A percentile compares a stretch with the other conserved stretches of the same genome.
Conservation (phyloP, 1,140 invertebrate species). For the Aphaenogaster ashmeadi region DNA sequence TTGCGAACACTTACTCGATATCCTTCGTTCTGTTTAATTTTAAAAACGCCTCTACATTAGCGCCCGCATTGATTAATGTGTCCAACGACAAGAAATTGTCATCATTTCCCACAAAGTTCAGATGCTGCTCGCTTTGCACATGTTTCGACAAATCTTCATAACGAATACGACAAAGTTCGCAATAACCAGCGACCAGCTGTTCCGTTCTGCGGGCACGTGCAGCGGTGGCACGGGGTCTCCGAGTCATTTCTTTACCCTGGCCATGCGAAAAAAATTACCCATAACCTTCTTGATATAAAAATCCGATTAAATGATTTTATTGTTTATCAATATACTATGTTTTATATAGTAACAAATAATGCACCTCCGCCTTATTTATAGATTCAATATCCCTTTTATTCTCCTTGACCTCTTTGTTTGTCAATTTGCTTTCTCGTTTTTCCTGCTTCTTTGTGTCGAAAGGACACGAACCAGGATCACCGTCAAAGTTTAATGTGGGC, state of each 20-base stretch:
- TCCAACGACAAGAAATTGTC: conserved; percentile 91
- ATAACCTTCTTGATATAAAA: neutral
- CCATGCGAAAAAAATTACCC: conserved; percentile 33
- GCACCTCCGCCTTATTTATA: conserved; percentile 80
- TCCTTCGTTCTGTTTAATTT: conserved; percentile 86
- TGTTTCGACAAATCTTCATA: conserved; percentile 90
- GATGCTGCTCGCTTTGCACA: conserved; percentile 91
- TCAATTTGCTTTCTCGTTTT: conserved; percentile 71
- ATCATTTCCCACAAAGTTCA: conserved; percentile 91
- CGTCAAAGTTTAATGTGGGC: conserved; percentile 86
- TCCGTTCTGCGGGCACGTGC: conserved; percentile 87
- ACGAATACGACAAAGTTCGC: conserved; percentile 92
- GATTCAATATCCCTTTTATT: conserved; percentile 78
- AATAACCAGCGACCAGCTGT: conserved; percentile 90
- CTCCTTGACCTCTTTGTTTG: conserved; percentile 82
- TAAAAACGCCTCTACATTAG: conserved; percentile 89
- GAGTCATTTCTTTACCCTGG: conserved; percentile 89
- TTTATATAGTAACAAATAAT: conserved; percentile 10
- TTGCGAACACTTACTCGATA: conserved; percentile 79
- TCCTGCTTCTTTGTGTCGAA: conserved; percentile 79
- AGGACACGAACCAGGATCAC: conserved; percentile 84
- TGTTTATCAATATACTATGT: neutral
- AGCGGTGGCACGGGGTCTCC: conserved; percentile 89
- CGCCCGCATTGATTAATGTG: conserved; percentile 89
- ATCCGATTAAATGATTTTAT: conserved; percentile 22